Evolutionary conservation across 2,888 invertebrate species (phyloP), one percentile per base, ranked within the genome.

Genomic region (Drosophila maculinotata): DNA sequence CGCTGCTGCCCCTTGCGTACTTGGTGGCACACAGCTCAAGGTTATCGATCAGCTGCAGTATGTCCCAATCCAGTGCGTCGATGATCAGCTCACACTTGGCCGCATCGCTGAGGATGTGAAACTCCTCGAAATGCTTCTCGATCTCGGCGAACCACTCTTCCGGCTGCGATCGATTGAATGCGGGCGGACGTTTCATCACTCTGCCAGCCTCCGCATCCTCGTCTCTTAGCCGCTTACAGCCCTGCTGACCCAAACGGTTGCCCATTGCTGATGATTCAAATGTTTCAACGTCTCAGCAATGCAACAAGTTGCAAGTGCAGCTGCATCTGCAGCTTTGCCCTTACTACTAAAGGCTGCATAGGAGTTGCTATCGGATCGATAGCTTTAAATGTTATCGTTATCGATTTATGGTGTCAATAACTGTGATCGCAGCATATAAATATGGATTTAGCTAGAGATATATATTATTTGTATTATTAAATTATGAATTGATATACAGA

Each of bases 11-110:
- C 6, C 23, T 6, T 10, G 23, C 1, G 31, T 9, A 7, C 17
- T 38, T 17, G 20, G 6, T 0, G 15, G 31, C 30, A 3, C 36
- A 14, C 15, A 31, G 26, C 5, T 51, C 30, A 25, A 38, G 26
- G 12, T 36, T 26, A n/a, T 54, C 31, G 42, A 69, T 42, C 26
- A 64, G 8, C 42, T 48, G 42, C 9, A 62, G 30, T 14, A 64
- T 35, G 1, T 70, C 64, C 52, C 23, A 28, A n/a, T 57, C 69
- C 31, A 69, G 23, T 12, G 41, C 31, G 39, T 69, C 52, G 10
- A 71, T 56, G 10, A 71, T 33, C 14, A 64, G 17, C n/a, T 60
- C 48, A 10, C 56, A 70, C 20, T 69, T 69, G 5, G 42, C 59
- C 36, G 33, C 20, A 45, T 69, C 64, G 47, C 35, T 69, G 15